These are phyloP conservation scores for Nomada ruficornis DNA, from an alignment of 2,888 invertebrate genomes.

Conservation along the genomic window DNA sequence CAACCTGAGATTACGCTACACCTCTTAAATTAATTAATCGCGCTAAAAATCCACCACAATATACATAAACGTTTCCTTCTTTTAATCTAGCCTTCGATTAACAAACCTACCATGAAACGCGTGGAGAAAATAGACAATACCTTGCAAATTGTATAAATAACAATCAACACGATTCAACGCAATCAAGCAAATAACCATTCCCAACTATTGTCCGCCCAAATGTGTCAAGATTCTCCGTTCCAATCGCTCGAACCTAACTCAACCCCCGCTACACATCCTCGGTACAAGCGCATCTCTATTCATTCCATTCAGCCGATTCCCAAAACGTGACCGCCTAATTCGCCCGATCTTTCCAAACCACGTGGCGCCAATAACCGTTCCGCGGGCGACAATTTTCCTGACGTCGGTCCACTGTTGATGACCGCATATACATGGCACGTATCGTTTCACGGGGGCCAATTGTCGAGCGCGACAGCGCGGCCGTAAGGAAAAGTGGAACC, in stretches of 20 bases:
- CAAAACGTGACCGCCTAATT: background rate
- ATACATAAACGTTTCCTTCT: too few relatives aligned
- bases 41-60: too few relatives aligned
- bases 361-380: background rate
- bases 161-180: too few relatives aligned
- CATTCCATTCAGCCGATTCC: background rate
- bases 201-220: too few relatives aligned
- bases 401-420: background rate
- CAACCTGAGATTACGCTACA: too few relatives aligned
- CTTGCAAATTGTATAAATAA: too few relatives aligned
- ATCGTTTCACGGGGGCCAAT: background rate
- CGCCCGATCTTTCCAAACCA: background rate
- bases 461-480: background rate
- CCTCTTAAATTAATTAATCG: too few relatives aligned
- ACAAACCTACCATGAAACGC: too few relatives aligned
- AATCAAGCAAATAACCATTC: too few relatives aligned
- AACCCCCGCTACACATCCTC: background rate
- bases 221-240: background rate
- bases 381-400: background rate
- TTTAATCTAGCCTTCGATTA: too few relatives aligned
- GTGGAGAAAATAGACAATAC: too few relatives aligned
- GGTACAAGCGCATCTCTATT: too few relatives aligned
- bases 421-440: background rate
- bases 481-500: background rate
- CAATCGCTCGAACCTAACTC: background rate